These are phyloP conservation scores for Poeciliopsis prolifica DNA, from an alignment of 2,113 vertebrate genomes.

Conservation along the genomic window DNA sequence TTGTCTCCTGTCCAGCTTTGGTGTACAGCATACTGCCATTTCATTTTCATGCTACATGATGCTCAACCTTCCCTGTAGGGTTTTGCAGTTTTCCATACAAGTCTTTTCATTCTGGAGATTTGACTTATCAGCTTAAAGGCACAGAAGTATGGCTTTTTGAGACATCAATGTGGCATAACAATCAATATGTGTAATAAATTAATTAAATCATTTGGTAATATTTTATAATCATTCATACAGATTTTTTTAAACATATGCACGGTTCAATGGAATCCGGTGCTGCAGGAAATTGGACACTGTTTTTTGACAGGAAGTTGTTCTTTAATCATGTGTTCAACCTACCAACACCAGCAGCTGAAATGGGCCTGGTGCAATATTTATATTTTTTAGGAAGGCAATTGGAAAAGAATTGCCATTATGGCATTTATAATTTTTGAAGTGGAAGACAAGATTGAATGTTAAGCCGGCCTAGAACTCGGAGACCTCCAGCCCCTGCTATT, in stretches of 20 bases:
- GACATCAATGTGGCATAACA: not conserved
- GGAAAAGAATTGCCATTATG: conserved; percentile 64
- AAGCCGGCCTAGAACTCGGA: conserved; percentile 49
- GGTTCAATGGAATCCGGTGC: conserved; percentile 3
- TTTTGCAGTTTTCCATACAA: conserved; percentile 8
- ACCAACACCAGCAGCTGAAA: conserved; percentile 48
- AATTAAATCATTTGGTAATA: not conserved
- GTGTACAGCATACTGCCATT: conserved; percentile 30
- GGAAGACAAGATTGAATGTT: conserved; percentile 67
- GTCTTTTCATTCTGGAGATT: not conserved
- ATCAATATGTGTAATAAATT: conserved; percentile 1
- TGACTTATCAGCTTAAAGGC: not conserved
- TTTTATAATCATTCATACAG: conserved; percentile 16
- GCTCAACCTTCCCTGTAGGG: conserved; percentile 13
- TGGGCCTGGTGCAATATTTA: conserved; percentile 48
- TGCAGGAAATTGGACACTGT: conserved; percentile 24
- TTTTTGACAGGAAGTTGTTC: conserved; percentile 24
- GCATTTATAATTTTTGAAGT: conserved; percentile 66
- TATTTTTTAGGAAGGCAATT: conserved; percentile 62
- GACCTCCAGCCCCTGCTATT: conserved; percentile 53
- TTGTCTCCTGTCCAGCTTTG: conserved; percentile 41
- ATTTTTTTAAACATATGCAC: conserved; percentile 17
- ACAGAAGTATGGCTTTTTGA: not conserved
- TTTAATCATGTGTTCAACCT: conserved; percentile 24
- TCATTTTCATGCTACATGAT: conserved; percentile 9